Evolutionary conservation across 2,113 vertebrate species (phyloP).

Genomic region (Raphicerus campestris): DNA sequence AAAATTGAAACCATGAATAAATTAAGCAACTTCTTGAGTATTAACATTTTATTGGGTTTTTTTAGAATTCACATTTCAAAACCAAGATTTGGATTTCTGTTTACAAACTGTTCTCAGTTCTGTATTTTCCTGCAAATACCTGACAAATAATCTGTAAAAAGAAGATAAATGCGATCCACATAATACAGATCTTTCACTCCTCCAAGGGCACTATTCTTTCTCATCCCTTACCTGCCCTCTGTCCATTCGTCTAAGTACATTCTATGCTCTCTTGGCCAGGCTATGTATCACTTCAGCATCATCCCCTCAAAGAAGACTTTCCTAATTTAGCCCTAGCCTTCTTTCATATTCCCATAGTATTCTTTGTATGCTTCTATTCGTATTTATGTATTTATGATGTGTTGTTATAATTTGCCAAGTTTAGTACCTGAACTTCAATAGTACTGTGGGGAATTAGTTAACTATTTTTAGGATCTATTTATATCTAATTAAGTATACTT

Average conservation of each 20-base stretch:
- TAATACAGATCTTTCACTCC: neutral
- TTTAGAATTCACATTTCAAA: neutral
- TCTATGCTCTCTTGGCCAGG: neutral
- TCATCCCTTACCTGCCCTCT: neutral
- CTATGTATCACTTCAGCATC: neutral
- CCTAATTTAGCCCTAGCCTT: neutral
- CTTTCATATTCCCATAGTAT: neutral
- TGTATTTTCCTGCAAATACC: neutral
- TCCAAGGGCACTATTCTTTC: neutral
- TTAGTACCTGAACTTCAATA: neutral
- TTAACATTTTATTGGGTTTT: neutral
- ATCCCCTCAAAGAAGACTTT: neutral
- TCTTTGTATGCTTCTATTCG: neutral
- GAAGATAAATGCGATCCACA: neutral
- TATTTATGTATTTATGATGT: neutral
- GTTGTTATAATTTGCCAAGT: neutral
- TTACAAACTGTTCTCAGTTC: neutral
- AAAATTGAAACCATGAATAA: conserved; percentile 16
- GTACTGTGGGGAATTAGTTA: neutral
- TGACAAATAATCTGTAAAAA: neutral
- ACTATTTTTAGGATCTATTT: neutral
- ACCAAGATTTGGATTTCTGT: neutral
- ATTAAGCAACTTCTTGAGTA: neutral
- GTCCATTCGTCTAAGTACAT: neutral
- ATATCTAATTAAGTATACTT: neutral